Percentiles rank a stretch among this genome's conserved stretches.
phyloP scores from a whole-genome alignment of 2,113 vertebrate genomes.

The Pica pica region DNA sequence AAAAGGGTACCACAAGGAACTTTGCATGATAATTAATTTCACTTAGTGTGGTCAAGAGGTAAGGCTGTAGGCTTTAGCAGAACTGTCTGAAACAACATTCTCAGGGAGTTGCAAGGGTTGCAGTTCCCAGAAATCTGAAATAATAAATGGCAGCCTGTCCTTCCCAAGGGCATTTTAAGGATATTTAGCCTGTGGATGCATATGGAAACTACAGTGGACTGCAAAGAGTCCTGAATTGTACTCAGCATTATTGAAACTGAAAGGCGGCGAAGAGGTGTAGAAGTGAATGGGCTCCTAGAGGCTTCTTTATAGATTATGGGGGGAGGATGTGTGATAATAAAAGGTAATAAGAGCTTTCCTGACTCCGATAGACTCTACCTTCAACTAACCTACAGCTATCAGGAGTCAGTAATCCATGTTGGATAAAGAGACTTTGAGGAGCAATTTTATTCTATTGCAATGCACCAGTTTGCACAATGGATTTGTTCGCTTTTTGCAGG shows the following conservation, averaged over 20 bases:
- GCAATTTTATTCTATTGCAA: slow-evolving; percentile 58
- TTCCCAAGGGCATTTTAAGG: slow-evolving; percentile 22
- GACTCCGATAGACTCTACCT: slow-evolving; percentile 35
- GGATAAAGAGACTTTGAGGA: slow-evolving; percentile 65
- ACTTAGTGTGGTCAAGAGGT: neutral
- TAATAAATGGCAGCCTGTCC: neutral
- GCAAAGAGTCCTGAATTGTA: slow-evolving; percentile 5
- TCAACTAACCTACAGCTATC: slow-evolving; percentile 52
- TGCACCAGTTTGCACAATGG: slow-evolving; percentile 55
- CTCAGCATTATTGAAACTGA: slow-evolving; percentile 33
- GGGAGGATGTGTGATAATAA: slow-evolving; percentile 49
- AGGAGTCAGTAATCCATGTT: slow-evolving; percentile 55
- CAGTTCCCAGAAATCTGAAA: neutral
- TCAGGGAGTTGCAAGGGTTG: neutral
- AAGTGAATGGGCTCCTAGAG: slow-evolving; percentile 52
- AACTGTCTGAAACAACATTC: neutral
- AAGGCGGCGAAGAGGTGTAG: neutral
- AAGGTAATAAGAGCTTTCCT: slow-evolving; percentile 60
- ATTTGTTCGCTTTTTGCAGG: slow-evolving; percentile 21
- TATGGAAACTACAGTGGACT: neutral
- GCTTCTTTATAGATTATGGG: slow-evolving; percentile 46
- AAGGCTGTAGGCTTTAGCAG: neutral
- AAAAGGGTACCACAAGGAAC: neutral
- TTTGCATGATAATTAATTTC: neutral
- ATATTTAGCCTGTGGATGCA: slow-evolving; percentile 17